These are phyloP conservation scores for Vombatus ursinus DNA, from an alignment of 2,113 vertebrate genomes.

Conservation along the genomic window DNA sequence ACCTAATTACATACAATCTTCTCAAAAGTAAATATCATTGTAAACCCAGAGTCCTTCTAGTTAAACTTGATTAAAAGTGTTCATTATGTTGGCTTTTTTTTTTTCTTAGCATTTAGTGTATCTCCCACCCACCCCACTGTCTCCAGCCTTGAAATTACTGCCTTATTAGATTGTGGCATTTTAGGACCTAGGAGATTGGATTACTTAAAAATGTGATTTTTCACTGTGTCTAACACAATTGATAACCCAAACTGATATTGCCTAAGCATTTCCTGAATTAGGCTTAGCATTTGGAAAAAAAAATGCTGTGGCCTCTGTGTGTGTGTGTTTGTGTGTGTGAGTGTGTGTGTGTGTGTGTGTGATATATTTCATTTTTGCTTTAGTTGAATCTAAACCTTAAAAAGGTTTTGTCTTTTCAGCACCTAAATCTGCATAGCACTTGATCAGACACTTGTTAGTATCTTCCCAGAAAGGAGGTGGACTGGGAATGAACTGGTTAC, in stretches of 20 bases:
- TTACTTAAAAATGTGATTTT: background rate
- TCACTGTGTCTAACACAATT: background rate
- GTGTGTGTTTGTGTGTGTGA: background rate
- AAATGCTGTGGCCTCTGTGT: background rate
- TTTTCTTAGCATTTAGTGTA: background rate
- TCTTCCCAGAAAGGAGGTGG: background rate
- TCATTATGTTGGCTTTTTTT: background rate
- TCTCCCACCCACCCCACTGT: background rate
- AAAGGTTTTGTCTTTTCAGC: background rate
- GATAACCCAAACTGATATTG: background rate
- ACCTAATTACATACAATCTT: conserved; percentile 11
- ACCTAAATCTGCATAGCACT: background rate
- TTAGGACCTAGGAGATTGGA: background rate
- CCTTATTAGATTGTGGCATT: background rate
- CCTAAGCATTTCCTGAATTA: background rate
- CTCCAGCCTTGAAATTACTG: background rate
- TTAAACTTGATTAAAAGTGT: conserved; percentile 29
- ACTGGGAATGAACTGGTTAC: background rate
- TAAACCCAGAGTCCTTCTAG: conserved; percentile 38
- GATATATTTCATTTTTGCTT: background rate
- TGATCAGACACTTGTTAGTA: background rate
- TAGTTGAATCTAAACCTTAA: background rate
- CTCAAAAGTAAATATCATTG: background rate
- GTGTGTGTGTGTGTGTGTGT: background rate
- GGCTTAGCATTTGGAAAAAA: background rate